Conservation (phyloP, 1,140 invertebrate genomes). For the Monochamus saltuarius region DNA sequence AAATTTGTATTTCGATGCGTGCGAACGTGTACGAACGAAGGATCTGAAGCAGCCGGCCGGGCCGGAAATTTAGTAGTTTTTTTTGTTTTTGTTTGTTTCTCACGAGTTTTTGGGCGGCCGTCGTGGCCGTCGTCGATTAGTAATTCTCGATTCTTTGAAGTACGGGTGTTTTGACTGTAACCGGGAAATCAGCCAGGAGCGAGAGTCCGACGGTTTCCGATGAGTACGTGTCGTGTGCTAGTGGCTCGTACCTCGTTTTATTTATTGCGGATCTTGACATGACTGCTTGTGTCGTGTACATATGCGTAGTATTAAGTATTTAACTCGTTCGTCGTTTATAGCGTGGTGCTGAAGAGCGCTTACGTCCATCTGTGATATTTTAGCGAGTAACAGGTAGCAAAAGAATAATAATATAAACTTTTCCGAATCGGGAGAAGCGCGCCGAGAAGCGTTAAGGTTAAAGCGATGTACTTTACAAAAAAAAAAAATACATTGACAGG, state of each 20-base stretch:
- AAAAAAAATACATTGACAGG: constrained; percentile 32
- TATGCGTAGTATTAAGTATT: constrained; percentile 51
- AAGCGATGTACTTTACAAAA: constrained; percentile 32
- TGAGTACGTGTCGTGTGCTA: constrained; percentile 40
- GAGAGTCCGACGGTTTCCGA: constrained; percentile 38
- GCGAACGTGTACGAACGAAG: too few relatives aligned
- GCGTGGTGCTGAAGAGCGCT: constrained; percentile 48
- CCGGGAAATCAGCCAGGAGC: constrained; percentile 26
- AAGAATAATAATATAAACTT: constrained; percentile 50
- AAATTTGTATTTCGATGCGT: constrained; percentile 26
- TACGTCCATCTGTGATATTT: constrained; percentile 52
- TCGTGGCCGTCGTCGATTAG: neutral
- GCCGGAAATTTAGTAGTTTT: neutral
- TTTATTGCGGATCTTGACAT: constrained; percentile 34
- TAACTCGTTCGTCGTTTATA: constrained; percentile 50
- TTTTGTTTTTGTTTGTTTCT: constrained; percentile 2
- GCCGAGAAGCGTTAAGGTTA: constrained; percentile 30
- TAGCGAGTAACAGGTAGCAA: constrained; percentile 49
- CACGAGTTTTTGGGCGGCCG: neutral
- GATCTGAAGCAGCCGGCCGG: too few relatives aligned
- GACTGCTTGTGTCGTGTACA: constrained; percentile 49
- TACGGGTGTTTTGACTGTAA: constrained; percentile 37
- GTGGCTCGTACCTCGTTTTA: constrained; percentile 24
- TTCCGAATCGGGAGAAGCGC: constrained; percentile 45
- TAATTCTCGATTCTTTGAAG: constrained; percentile 17